phyloP scores from a whole-genome alignment of 2,113 vertebrate species.

The Spilogale gracilis region DNA sequence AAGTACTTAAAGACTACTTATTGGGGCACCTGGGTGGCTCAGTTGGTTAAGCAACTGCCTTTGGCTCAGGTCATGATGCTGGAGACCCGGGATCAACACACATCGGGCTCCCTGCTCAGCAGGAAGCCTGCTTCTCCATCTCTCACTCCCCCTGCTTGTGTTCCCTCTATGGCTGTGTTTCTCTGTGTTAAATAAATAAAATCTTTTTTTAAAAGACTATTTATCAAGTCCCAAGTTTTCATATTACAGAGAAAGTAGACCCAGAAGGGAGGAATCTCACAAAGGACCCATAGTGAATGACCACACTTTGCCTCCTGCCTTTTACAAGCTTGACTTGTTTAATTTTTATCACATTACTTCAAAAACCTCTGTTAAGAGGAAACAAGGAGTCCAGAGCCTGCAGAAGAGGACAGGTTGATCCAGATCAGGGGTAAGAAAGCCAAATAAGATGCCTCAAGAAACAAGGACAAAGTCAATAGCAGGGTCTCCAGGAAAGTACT shows the following conservation, averaged over 20 bases:
- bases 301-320: neutral
- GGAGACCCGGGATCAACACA: too few species aligned
- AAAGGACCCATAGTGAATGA: neutral
- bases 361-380: neutral
- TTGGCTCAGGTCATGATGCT: too few species aligned
- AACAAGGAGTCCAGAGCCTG: neutral
- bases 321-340: neutral
- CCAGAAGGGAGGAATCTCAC: neutral
- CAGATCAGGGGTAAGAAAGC: neutral
- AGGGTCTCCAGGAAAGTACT: neutral
- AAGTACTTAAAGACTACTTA: neutral
- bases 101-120: too few species aligned
- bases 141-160: too few species aligned
- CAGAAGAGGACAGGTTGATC: neutral
- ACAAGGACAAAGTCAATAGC: neutral
- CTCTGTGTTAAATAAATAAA: too few species aligned
- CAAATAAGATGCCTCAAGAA: neutral
- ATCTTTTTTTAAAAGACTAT: neutral
- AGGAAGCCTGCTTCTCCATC: too few species aligned
- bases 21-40: neutral
- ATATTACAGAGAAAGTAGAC: neutral
- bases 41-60: too few species aligned
- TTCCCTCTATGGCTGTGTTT: too few species aligned
- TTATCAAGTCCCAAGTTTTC: neutral
- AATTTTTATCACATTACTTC: neutral